Base-by-base conservation (phyloP, 2,113 vertebrate genomes). In the Strigops habroptila region DNA sequence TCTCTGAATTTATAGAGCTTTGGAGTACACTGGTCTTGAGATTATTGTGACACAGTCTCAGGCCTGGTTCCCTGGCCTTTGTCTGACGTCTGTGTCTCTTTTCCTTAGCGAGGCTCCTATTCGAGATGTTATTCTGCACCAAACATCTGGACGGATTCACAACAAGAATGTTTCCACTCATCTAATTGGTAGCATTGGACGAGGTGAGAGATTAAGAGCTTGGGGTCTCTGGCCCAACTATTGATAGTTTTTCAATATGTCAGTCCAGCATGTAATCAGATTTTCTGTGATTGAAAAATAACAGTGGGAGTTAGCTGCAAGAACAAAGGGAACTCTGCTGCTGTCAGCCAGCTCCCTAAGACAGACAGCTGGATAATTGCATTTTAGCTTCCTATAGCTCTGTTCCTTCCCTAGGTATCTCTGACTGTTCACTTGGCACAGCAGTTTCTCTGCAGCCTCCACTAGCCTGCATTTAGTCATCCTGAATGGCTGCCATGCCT, bases 141-240 rank as follows among this genome's bases (percentile, higher is more conserved):
- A 99, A 70, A 99, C 99, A 3, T 99, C 98, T 2, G 99, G 99
- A 75, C 98, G 99, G 76, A 99, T 99, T 94, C 99, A 99, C 97
- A 99, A 99, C 97, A 99, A 99, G 96, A 99, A 99, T 1, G 99
- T 99, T 70, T 99, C 99, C 79, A 99, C 99, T 73, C 99, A 99
- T 82, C 98, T 99, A 1, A 98, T 99, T 39, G 99, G 99, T 74
- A 99, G 98, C 98, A 99, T 99, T 88, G 98, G 98, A 98, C 93
- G 93, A 92, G 98, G 98, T 98, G 70, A 95, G 96, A 65, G 55
- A n/a, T 28, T 3, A 43, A 24, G 67, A 75, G 14, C 51, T 15
- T 64, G 44, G 52, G 31, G 6, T 43, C 35, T 86, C 24, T 57
- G 35, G 23, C 35, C 30, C 60, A 68, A 14, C 37, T 69, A 25